These are phyloP conservation scores for Sialis lutaria DNA, from an alignment of 2,888 invertebrate genomes.

Conservation along the genomic window DNA sequence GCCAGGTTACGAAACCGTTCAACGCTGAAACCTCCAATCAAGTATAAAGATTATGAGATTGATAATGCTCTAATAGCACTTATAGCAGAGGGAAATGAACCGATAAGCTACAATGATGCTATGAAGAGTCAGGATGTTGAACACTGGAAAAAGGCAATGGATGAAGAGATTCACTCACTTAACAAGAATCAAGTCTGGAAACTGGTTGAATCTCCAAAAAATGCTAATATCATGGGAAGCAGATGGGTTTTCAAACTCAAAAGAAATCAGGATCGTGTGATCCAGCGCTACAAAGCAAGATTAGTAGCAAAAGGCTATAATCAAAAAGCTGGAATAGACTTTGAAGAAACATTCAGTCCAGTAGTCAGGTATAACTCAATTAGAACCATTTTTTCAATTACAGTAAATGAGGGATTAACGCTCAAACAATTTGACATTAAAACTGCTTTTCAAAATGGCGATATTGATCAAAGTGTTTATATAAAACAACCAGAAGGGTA, in stretches of 20 bases:
- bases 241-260: constrained; percentile 9
- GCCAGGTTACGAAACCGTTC: neutral
- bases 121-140: neutral
- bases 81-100: neutral
- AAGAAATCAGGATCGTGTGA: constrained; percentile 4
- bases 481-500: neutral
- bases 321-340: constrained; percentile 10
- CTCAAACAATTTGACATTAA: neutral
- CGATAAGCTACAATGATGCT: neutral
- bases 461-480: neutral
- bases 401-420: neutral
- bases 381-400: constrained; percentile 6
- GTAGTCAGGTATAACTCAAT: constrained; percentile 11
- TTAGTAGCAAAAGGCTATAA: constrained; percentile 10
- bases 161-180: constrained; percentile 8
- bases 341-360: constrained; percentile 13
- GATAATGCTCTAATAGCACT: neutral
- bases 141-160: constrained; percentile 6
- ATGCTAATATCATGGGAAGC: constrained; percentile 4
- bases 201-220: constrained; percentile 3
- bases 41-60: neutral
- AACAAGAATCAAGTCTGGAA: constrained; percentile 7
- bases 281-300: constrained; percentile 9
- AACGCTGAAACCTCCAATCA: neutral
- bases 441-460: neutral